These are phyloP conservation scores for Pristionchus maxplancki DNA, from an alignment of 2,888 invertebrate species.

Conservation along the genomic window DNA sequence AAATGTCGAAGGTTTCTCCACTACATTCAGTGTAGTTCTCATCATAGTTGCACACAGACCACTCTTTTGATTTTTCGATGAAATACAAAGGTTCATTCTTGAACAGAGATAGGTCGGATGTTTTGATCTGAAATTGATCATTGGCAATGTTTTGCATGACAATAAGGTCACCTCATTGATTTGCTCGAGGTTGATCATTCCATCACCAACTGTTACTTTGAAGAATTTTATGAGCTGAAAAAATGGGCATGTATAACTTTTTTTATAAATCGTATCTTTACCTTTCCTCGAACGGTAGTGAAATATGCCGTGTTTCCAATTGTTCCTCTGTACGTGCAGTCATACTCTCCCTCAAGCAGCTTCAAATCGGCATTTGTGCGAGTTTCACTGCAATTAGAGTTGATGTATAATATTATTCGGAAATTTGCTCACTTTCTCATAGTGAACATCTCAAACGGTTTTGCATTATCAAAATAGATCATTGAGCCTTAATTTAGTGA, in stretches of 20 bases:
- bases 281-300: background rate
- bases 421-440: background rate
- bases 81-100: background rate
- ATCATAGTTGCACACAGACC: background rate
- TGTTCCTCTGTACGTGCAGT: background rate
- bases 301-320: background rate
- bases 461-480: background rate
- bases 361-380: background rate
- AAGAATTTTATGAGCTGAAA: constrained; percentile 19
- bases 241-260: background rate
- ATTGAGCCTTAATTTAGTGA: background rate
- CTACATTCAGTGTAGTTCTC: background rate
- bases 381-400: background rate
- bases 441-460: background rate
- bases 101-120: background rate
- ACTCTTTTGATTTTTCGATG: background rate
- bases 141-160: background rate
- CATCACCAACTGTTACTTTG: background rate
- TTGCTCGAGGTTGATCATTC: background rate
- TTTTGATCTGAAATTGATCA: background rate
- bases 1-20: background rate
- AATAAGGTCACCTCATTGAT: background rate
- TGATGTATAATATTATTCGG: background rate
- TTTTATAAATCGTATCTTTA: background rate
- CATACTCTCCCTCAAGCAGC: background rate